A percentile compares a stretch with the other conserved stretches of the same genome.
Evolutionary conservation across 2,797 vertebrate genomes (phyloP).

Genomic region (Monodelphis domestica): DNA sequence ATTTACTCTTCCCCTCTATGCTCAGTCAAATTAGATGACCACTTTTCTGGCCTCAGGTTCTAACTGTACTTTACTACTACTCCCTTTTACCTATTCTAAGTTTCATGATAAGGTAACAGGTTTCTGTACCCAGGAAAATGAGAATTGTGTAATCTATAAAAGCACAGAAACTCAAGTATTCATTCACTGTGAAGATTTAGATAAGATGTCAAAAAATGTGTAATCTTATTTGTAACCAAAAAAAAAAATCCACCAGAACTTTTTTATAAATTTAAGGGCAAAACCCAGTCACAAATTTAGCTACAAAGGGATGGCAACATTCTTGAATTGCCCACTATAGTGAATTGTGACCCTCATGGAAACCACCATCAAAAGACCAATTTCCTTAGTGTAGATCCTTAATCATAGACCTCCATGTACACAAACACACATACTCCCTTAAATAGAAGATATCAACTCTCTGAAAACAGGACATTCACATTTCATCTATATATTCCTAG

Average conservation of each 20-base stretch:
- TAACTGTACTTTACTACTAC: no score
- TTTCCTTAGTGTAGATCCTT: not conserved
- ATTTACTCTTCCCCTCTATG: not conserved
- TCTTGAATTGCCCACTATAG: not conserved
- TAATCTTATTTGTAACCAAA: not conserved
- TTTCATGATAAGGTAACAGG: not conserved
- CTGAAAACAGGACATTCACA: not conserved
- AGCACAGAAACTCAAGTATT: not conserved
- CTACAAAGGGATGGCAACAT: not conserved
- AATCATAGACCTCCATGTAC: no score
- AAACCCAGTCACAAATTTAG: not conserved
- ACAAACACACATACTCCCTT: not conserved
- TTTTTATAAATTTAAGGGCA: not conserved
- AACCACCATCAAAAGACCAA: not conserved
- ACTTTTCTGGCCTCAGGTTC: not conserved
- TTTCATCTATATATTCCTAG: not conserved
- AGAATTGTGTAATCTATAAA: not conserved
- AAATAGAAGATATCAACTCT: not conserved
- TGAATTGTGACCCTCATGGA: not conserved
- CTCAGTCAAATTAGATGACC: not conserved
- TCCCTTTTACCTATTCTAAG: not conserved
- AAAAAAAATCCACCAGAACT: not conserved
- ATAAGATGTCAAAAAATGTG: not conserved
- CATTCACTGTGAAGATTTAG: not conserved
- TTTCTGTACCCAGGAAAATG: not conserved